Percentiles rank a stretch among this genome's conserved stretches.
Evolutionary conservation across 2,113 vertebrate genomes (phyloP).

Genomic region (Butastur rufipennis): DNA sequence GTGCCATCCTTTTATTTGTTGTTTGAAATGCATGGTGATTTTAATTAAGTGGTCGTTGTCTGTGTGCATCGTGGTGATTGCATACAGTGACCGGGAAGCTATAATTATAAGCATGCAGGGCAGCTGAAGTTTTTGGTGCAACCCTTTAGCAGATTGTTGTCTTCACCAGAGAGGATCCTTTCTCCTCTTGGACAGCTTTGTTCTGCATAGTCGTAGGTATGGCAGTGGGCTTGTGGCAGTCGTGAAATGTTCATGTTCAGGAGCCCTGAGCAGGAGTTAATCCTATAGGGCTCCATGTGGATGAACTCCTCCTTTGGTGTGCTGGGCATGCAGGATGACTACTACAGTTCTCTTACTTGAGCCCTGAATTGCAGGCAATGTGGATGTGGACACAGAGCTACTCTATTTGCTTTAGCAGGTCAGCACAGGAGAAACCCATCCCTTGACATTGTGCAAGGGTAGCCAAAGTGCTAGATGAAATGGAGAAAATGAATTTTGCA

Average conservation of each 20-base stretch:
- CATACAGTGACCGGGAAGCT: neutral
- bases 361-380: neutral
- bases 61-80: neutral
- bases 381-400: fast-evolving
- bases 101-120: neutral
- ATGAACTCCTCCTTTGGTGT: neutral
- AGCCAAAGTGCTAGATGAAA: neutral
- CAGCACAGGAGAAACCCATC: neutral
- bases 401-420: neutral
- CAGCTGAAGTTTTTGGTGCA: neutral
- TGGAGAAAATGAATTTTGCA: neutral
- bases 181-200: neutral
- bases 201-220: neutral
- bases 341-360: neutral
- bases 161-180: neutral
- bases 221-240: neutral
- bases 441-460: neutral
- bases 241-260: neutral
- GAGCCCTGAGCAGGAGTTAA: neutral
- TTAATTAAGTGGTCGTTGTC: conserved; percentile 39
- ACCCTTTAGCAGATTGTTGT: neutral
- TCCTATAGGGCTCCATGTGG: neutral
- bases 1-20: conserved; percentile 19
- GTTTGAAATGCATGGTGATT: conserved; percentile 21
- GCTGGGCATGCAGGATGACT: neutral